These are phyloP conservation scores for Stomatorhinus ivindoensis DNA, from an alignment of 2,113 vertebrate genomes.

Conservation along the genomic window DNA sequence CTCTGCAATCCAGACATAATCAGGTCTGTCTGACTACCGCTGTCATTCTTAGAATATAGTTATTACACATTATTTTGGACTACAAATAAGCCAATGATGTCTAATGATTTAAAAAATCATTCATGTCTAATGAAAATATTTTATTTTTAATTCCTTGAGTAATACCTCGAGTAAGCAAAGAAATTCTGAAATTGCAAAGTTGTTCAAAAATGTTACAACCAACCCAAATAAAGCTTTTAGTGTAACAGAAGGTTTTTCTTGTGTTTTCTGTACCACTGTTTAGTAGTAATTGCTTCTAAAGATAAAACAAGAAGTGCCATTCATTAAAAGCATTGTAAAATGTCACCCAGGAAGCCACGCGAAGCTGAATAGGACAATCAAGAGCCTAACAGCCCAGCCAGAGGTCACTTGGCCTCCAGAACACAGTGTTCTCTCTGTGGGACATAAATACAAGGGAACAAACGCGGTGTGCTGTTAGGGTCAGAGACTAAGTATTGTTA, in stretches of 20 bases:
- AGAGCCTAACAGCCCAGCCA: background rate
- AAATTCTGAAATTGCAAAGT: background rate
- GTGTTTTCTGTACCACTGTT: background rate
- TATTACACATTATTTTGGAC: background rate
- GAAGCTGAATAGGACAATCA: background rate
- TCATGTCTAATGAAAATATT: background rate
- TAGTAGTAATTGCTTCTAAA: slow-evolving; percentile 9
- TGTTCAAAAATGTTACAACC: background rate
- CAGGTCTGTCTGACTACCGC: background rate
- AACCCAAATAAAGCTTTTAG: background rate
- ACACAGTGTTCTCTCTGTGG: slow-evolving; percentile 19
- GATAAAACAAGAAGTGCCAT: background rate
- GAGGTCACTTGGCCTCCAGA: slow-evolving; percentile 1
- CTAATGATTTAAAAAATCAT: background rate
- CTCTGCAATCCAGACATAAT: background rate
- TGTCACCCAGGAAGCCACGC: background rate
- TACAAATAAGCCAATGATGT: background rate
- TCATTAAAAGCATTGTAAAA: background rate
- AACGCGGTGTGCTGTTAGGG: slow-evolving; percentile 12
- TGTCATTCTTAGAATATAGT: background rate
- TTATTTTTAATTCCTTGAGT: background rate
- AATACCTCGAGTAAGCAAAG: background rate
- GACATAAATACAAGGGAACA: slow-evolving; percentile 31
- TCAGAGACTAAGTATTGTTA: slow-evolving; percentile 28
- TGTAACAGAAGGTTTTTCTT: background rate